Evolutionary conservation across 2,888 invertebrate genomes (phyloP), one percentile per base, ranked within the genome.

Genomic region (Erebia epiphron): DNA sequence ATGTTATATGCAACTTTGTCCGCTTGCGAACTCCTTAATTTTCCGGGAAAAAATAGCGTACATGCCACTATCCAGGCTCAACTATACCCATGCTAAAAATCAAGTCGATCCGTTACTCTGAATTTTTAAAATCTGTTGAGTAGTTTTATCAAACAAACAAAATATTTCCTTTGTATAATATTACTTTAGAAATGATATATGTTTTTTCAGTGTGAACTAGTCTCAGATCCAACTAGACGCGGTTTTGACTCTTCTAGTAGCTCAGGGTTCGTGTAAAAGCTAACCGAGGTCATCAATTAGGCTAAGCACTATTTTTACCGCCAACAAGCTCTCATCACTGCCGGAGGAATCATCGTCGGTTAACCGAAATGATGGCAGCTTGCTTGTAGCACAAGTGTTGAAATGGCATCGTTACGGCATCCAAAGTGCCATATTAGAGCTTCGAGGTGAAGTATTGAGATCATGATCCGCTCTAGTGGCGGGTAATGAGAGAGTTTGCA

Each of bases 271-370:
- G 0, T 50, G 78, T 18, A 16, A 54, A 70, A 80, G 81, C 80
- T 83, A 78, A 80, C 79, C 56, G 69, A 73, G 85, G 82, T 85
- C 82, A 85, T 84, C 86, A 87, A 86, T 87, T 86, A 86, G 85
- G 77, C 74, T 79, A 80, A 83, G 82, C 80, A 81, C 81, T 79
- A 84, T 86, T 86, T 86, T 87, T 86, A 83, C 80, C 80, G 78
- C 75, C 75, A 78, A 79, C 77, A 80, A 79, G 79, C 78, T 76
- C 81, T 79, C 79, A 76, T 78, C 78, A 70, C 52, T 26, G 60
- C 69, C 56, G 62, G 50, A 26, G 66, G 56, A 66, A 57, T 66
- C 66, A 70, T 70, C 69, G 67, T 65, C 70, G 69, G 69, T 71
- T 70, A 70, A 71, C 68, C 75, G 64, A 57, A 63, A 68, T 70